Evolutionary conservation across 2,797 vertebrate species (phyloP), one percentile per base, ranked within the genome.

Genomic region (Aeoliscus strigatus): DNA sequence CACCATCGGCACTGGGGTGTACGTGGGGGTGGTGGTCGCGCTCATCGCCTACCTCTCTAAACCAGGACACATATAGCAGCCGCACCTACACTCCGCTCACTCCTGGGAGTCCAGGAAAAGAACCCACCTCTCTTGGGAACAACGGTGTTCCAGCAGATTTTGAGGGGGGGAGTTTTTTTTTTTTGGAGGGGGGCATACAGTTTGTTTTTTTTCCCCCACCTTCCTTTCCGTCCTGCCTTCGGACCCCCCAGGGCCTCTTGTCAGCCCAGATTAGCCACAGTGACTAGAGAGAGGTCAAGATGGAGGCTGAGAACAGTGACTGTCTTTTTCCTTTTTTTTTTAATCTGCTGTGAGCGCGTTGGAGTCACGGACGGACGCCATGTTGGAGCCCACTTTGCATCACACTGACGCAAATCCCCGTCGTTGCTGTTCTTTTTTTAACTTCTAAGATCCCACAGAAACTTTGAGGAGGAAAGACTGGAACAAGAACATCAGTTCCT

Each of bases 1-100:
- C 67, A 94, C 94, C 39, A 94, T 98, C 13, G 95, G 95, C 60
- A 92, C 94, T 0, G 95, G 94, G 14, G 90, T 98, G 39, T 98
- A 97, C 5, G 91, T 97, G 18, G 95, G 94, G 0, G 94, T 97
- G 62, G 91, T 96, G 70, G 93, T 97, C 55, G 94, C 95, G 1
- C 90, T 97, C 77, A 93, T 95, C 2, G 95, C 95, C 64, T 98
- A 97, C 71, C 90, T 97, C 70, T 96, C 95, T 7, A 96, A 96
- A 87, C 92, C 90, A 27, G 90, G 92, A 48, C 94, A 94, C 24
- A 88, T 94, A 80, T 97, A 97, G 87, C 77, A 59, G 71, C 28
- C 2, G 28, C 42, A 12, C 25, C 50, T 26, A 43, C 48, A 27
- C 46, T 50, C 21, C 50, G 24, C 29, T 21, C 29, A 33, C 44